Evolutionary conservation across 2,113 vertebrate genomes (phyloP).

Genomic region (Thryonomys swinderianus): DNA sequence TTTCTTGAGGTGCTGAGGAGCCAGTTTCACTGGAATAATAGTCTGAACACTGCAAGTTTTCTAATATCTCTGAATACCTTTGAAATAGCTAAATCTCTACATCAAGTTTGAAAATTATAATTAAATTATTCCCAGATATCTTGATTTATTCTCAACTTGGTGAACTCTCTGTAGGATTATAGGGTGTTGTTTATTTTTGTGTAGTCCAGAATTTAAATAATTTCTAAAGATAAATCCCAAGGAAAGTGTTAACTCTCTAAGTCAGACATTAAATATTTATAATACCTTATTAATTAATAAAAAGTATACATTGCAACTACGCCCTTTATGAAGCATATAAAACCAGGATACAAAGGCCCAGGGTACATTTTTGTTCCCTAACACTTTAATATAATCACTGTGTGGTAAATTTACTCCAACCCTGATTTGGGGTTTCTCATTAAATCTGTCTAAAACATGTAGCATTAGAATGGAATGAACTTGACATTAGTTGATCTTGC

Average conservation of each 20-base stretch:
- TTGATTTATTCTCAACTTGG: not conserved
- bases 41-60: not conserved
- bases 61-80: too few relatives aligned
- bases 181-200: not conserved
- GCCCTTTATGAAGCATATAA: not conserved
- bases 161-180: not conserved
- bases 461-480: not conserved
- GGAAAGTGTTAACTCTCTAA: not conserved
- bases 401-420: not conserved
- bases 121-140: not conserved
- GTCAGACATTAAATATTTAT: not conserved
- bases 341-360: not conserved
- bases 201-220: not conserved
- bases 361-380: not conserved
- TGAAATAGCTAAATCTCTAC: not conserved
- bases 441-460: not conserved
- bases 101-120: not conserved
- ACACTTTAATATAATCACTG: not conserved
- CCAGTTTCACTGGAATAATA: not conserved
- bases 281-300: not conserved
- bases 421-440: not conserved
- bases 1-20: not conserved
- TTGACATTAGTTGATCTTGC: not conserved
- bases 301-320: not conserved
- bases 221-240: not conserved